Evolutionary conservation across 2,888 invertebrate genomes (phyloP).

Genomic region (Scrobipalpa atriplicella): DNA sequence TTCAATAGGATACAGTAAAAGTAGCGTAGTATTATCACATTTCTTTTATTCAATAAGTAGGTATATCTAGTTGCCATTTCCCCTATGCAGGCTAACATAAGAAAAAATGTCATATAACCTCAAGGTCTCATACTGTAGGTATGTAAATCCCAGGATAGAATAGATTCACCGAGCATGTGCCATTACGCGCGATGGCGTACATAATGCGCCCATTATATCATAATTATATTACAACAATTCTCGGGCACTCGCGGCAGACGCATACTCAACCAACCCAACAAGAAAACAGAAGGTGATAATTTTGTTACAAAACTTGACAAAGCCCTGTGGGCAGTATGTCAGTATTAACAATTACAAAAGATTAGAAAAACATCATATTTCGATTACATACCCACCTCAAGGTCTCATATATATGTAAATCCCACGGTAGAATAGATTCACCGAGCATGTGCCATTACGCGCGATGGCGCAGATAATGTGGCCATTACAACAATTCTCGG

Average conservation of each 20-base stretch:
- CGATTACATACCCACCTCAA: too few relatives aligned
- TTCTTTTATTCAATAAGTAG: not conserved
- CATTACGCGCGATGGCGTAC: constrained; percentile 58
- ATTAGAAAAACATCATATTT: too few relatives aligned
- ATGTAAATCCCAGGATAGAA: too few relatives aligned
- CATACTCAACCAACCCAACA: too few relatives aligned
- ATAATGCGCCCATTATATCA: constrained; percentile 73
- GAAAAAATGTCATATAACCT: not conserved
- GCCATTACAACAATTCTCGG: constrained; percentile 71
- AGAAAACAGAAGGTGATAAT: too few relatives aligned
- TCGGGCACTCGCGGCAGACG: constrained; percentile 59
- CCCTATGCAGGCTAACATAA: too few relatives aligned
- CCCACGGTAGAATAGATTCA: constrained; percentile 3
- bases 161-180: constrained; percentile 32
- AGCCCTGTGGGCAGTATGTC: too few relatives aligned
- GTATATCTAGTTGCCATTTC: too few relatives aligned
- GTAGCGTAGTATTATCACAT: not conserved
- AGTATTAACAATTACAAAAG: too few relatives aligned
- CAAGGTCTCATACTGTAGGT: too few relatives aligned
- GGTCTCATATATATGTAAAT: constrained; percentile 18
- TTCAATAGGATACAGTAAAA: too few relatives aligned
- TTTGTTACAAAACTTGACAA: too few relatives aligned
- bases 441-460: constrained; percentile 51
- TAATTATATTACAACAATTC: constrained; percentile 72
- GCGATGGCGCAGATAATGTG: constrained; percentile 66